These are phyloP conservation scores for Pachyuromys duprasi DNA, from an alignment of 2,797 vertebrate species.

Conservation along the genomic window DNA sequence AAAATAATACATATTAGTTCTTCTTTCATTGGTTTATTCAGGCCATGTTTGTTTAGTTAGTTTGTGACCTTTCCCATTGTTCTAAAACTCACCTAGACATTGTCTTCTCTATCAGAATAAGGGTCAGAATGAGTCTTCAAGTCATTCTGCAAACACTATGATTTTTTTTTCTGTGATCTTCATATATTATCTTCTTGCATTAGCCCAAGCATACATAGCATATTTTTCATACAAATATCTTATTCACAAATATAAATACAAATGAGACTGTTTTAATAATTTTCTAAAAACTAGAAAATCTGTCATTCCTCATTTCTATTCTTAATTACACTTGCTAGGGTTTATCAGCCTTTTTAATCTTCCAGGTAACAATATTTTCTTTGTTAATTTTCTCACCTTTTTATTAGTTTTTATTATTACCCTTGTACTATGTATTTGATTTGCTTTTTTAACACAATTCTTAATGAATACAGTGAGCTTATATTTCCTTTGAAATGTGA, in stretches of 20 bases:
- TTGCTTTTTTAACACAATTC: background rate
- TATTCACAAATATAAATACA: background rate
- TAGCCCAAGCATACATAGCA: background rate
- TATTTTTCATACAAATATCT: background rate
- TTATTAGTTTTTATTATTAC: background rate
- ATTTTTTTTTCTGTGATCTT: background rate
- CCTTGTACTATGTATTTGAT: background rate
- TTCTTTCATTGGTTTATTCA: background rate
- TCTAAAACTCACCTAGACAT: background rate
- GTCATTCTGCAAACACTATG: background rate
- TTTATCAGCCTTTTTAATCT: background rate
- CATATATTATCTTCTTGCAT: background rate
- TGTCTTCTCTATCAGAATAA: background rate
- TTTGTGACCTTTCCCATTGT: conserved; percentile 25
- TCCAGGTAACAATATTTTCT: background rate
- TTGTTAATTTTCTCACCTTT: conserved; percentile 2
- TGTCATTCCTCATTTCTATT: too few species aligned
- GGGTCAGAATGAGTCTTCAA: background rate
- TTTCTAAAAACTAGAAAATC: conserved; percentile 12
- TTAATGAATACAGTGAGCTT: background rate
- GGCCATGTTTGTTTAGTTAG: background rate
- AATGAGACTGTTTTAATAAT: background rate
- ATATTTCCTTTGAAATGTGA: conserved; percentile 10
- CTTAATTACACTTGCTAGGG: background rate
- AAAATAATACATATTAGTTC: background rate